A percentile compares a stretch with the other conserved stretches of the same genome.
phyloP scores from a whole-genome alignment of 2,797 vertebrate species.

The Mycteria americana region DNA sequence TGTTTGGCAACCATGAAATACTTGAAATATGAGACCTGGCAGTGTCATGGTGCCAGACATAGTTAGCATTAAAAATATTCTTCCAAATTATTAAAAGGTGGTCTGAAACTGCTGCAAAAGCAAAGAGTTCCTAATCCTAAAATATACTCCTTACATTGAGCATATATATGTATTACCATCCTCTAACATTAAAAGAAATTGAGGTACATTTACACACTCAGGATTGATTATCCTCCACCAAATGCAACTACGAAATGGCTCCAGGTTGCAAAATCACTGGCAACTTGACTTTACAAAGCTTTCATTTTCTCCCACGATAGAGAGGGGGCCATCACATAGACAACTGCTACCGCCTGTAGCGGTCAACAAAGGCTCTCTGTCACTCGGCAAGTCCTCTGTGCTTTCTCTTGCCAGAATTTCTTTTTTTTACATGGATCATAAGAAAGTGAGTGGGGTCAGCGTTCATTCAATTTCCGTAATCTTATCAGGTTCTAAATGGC shows the following conservation, averaged over 20 bases:
- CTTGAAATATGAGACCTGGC: slow-evolving; percentile 30
- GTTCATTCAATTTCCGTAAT: neutral
- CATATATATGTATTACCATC: neutral
- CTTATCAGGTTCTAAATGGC: neutral
- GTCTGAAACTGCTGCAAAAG: neutral
- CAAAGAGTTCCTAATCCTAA: neutral
- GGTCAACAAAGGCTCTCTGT: neutral
- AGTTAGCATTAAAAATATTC: slow-evolving; percentile 1
- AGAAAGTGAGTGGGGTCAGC: neutral
- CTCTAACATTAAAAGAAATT: neutral
- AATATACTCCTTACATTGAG: neutral
- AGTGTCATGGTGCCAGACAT: neutral
- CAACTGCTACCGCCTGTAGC: neutral
- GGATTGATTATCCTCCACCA: neutral
- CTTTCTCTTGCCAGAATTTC: neutral
- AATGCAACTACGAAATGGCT: neutral
- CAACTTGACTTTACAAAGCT: neutral
- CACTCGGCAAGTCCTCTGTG: neutral
- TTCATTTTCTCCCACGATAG: neutral
- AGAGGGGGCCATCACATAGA: neutral
- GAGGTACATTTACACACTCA: neutral
- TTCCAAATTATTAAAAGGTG: slow-evolving; percentile 16
- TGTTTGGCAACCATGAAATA: slow-evolving; percentile 14
- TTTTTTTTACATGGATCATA: neutral
- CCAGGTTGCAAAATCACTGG: neutral